phyloP scores from a whole-genome alignment of 2,113 vertebrate species.

The Centrocercus urophasianus region DNA sequence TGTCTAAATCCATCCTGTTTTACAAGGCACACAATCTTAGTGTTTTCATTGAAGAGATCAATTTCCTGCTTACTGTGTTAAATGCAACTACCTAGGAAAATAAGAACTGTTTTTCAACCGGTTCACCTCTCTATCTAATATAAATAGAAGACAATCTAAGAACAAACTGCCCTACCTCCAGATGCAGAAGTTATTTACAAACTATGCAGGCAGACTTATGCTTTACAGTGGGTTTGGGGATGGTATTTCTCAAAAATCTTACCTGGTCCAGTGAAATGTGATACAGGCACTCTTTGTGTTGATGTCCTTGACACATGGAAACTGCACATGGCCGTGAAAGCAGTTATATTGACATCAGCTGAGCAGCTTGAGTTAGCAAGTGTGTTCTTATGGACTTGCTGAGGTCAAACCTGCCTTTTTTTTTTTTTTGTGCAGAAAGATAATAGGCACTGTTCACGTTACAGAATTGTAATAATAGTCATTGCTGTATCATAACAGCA shows the following conservation, averaged over 20 bases:
- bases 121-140: not conserved
- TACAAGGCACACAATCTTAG: not conserved
- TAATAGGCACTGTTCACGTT: not conserved
- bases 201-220: not conserved
- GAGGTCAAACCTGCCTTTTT: not conserved
- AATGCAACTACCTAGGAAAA: not conserved
- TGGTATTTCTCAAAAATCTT: not conserved
- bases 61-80: not conserved
- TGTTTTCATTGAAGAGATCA: not conserved
- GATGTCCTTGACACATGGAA: not conserved
- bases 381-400: not conserved
- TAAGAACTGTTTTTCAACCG: not conserved
- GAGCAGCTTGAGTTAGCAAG: not conserved
- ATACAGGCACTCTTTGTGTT: not conserved
- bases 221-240: not conserved
- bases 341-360: not conserved
- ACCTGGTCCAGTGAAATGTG: not conserved
- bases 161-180: not conserved
- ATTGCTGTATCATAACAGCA: not conserved
- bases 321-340: not conserved
- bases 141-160: not conserved
- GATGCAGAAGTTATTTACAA: not conserved
- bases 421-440: not conserved
- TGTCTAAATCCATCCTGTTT: not conserved
- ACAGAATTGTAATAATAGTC: not conserved